A percentile compares a stretch with the other conserved stretches of the same genome.
Conservation (phyloP, 2,113 vertebrate species). For the Tachysurus vachellii region DNA sequence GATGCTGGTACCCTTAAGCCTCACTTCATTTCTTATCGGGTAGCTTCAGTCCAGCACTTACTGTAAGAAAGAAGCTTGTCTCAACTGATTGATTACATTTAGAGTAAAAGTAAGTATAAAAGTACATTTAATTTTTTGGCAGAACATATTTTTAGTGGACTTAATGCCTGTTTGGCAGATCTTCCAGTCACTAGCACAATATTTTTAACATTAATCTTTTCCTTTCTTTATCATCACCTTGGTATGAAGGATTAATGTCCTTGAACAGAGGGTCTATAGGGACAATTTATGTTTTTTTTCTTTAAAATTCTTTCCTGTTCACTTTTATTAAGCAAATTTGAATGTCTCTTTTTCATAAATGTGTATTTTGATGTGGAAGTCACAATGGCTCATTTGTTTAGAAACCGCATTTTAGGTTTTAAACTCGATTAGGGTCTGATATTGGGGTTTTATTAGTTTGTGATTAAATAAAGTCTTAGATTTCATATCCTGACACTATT, state of each 20-base stretch:
- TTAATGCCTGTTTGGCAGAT: background rate
- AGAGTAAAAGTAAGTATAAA: background rate
- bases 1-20: background rate
- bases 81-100: background rate
- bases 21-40: background rate
- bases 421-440: background rate
- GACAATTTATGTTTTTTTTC: background rate
- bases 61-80: background rate
- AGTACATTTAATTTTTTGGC: constrained; percentile 5
- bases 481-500: background rate
- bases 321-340: constrained; percentile 15
- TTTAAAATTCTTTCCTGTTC: background rate
- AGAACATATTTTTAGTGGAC: background rate
- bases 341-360: background rate
- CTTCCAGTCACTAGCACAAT: background rate
- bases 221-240: background rate
- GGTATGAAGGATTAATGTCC: background rate
- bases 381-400: background rate
- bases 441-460: background rate
- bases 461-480: background rate
- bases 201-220: background rate
- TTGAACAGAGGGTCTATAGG: background rate
- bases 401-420: background rate
- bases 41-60: background rate
- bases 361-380: background rate